A percentile compares a stretch with the other conserved stretches of the same genome.
These are phyloP conservation scores for Gibbula magus DNA, from an alignment of 2,888 invertebrate species.

Conservation along the genomic window DNA sequence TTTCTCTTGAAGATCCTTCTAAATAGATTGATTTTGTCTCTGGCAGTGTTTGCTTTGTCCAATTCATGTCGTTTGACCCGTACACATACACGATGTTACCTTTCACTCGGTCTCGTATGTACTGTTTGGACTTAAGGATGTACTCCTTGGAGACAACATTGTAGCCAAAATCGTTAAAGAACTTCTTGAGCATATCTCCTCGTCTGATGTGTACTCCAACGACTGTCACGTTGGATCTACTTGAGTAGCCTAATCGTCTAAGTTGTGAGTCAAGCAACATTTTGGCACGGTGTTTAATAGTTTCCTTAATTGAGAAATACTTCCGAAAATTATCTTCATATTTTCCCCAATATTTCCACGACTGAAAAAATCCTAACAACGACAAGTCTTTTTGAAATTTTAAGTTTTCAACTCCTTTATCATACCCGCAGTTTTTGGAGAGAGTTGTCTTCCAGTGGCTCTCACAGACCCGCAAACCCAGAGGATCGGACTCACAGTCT, in stretches of 20 bases:
- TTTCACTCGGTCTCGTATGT: slow-evolving; percentile 2
- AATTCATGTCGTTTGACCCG: slow-evolving; percentile 28
- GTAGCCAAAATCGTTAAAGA: too few relatives aligned
- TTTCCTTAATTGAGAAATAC: slow-evolving; percentile 7
- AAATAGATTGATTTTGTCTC: neutral
- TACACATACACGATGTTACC: slow-evolving; percentile 21
- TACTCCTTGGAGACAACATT: slow-evolving; percentile 14
- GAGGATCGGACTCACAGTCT: neutral
- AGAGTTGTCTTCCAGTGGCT: neutral
- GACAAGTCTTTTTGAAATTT: neutral
- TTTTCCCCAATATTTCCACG: slow-evolving; percentile 25
- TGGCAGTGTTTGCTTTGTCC: neutral
- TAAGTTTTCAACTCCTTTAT: neutral
- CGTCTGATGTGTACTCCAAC: too few relatives aligned
- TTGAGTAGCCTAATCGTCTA: neutral
- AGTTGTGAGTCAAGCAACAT: too few relatives aligned
- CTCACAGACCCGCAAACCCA: neutral
- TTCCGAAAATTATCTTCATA: slow-evolving; percentile 4
- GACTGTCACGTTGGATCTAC: neutral
- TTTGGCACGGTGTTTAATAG: too few relatives aligned
- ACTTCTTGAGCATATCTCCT: neutral
- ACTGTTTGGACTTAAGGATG: slow-evolving; percentile 21
- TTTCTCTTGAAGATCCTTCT: slow-evolving; percentile 1
- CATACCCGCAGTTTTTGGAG: neutral
- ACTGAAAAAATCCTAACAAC: slow-evolving; percentile 26